Percentiles rank a stretch among this genome's conserved stretches.
Conservation (phyloP, 2,113 vertebrate genomes). For the Mionectes macconnelli region DNA sequence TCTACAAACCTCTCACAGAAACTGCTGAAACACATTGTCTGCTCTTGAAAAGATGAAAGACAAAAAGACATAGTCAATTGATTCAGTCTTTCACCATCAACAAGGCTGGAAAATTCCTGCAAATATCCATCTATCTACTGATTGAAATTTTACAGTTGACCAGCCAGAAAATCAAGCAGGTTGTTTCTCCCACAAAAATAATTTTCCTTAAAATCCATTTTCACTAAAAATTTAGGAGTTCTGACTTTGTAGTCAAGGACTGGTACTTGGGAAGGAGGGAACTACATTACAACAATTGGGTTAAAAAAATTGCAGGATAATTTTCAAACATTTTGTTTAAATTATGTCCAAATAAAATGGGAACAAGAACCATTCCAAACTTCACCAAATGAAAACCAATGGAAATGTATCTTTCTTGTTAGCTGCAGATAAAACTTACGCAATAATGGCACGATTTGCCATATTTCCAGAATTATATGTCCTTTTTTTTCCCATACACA, state of each 20-base stretch:
- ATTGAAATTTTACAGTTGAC: background rate
- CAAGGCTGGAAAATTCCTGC: background rate
- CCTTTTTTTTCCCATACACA: background rate
- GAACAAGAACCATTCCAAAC: background rate
- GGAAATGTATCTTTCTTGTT: background rate
- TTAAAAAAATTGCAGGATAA: background rate
- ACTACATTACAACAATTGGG: background rate
- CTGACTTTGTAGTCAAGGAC: background rate
- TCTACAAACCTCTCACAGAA: background rate
- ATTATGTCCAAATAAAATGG: background rate
- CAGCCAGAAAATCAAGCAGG: background rate
- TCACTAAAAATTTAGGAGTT: background rate
- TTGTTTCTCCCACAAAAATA: background rate
- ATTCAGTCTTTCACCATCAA: background rate
- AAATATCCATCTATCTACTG: background rate
- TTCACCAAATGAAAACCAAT: background rate
- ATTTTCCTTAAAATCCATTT: background rate
- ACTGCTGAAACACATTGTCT: background rate
- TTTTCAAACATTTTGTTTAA: background rate
- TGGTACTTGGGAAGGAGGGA: background rate
- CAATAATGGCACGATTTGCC: background rate
- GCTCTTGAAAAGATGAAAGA: background rate
- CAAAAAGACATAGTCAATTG: background rate
- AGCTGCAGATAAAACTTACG: background rate
- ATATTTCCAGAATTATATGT: background rate